These are phyloP conservation scores for Neotragus pygmaeus DNA, from an alignment of 2,113 vertebrate genomes.

Conservation along the genomic window DNA sequence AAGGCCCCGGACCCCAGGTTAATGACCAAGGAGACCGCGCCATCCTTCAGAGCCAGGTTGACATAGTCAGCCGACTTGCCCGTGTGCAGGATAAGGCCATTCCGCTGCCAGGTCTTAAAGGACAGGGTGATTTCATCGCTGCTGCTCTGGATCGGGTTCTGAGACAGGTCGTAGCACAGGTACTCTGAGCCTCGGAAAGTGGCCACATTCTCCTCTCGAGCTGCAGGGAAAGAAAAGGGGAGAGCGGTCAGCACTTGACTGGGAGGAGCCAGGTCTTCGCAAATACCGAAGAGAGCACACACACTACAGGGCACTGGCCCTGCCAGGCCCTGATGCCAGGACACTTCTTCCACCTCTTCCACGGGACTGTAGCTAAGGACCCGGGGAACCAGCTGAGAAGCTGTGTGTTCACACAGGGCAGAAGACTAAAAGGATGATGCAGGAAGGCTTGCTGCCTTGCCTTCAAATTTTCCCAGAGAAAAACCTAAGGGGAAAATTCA, in stretches of 20 bases:
- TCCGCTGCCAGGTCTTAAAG: slow-evolving; percentile 98
- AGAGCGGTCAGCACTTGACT: slow-evolving; percentile 30
- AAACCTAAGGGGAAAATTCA: neutral
- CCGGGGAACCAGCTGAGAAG: neutral
- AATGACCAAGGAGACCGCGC: slow-evolving; percentile 96
- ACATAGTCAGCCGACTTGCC: slow-evolving; percentile 98
- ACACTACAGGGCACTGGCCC: neutral
- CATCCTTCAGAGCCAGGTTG: slow-evolving; percentile 97
- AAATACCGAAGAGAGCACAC: neutral
- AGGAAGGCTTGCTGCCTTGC: neutral
- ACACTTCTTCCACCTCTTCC: neutral
- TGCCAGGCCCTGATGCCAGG: neutral
- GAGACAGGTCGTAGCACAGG: slow-evolving; percentile 97
- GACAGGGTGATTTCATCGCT: slow-evolving; percentile 98
- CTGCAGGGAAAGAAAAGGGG: slow-evolving; percentile 76
- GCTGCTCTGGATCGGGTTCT: slow-evolving; percentile 99
- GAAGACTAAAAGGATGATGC: neutral
- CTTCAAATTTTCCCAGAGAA: neutral
- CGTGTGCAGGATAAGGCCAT: slow-evolving; percentile 98
- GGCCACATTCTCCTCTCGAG: slow-evolving; percentile 95
- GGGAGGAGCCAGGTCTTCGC: neutral
- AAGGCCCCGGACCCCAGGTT: slow-evolving; percentile 99
- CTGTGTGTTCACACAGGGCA: neutral
- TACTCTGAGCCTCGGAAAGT: slow-evolving; percentile 98
- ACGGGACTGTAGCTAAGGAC: neutral